phyloP scores from a whole-genome alignment of 2,888 invertebrate genomes.

The Rhabditoides inermis region DNA sequence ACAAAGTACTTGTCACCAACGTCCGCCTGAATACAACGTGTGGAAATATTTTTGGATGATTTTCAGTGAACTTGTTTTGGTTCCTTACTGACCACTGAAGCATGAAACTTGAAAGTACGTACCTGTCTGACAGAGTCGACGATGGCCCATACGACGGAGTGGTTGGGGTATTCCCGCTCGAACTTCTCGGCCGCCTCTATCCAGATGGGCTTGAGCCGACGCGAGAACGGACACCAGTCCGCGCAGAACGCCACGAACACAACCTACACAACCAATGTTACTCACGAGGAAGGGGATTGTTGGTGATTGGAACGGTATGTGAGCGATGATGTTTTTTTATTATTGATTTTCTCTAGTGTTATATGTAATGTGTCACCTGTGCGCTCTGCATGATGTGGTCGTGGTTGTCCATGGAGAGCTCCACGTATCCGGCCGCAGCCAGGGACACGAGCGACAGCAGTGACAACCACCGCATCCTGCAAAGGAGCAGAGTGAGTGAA shows the following conservation, averaged over 20 bases:
- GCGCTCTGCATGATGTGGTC: slow-evolving; percentile 39
- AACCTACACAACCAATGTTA: slow-evolving; percentile 59
- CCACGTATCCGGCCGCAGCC: too few species aligned
- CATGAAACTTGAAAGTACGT: background rate
- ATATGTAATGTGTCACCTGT: slow-evolving; percentile 22
- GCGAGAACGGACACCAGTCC: slow-evolving; percentile 98
- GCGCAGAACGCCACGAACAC: slow-evolving; percentile 98
- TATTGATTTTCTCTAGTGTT: background rate
- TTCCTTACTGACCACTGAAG: background rate
- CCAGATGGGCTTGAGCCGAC: slow-evolving; percentile 86
- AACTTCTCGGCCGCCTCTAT: slow-evolving; percentile 77
- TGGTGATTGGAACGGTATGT: too few species aligned
- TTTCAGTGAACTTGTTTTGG: background rate
- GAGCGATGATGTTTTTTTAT: background rate
- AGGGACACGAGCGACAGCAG: too few species aligned
- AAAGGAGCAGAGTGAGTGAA: too few species aligned
- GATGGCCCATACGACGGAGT: slow-evolving; percentile 43
- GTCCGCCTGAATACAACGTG: slow-evolving; percentile 51
- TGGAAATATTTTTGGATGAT: background rate
- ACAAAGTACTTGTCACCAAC: slow-evolving; percentile 90
- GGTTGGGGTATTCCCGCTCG: slow-evolving; percentile 27
- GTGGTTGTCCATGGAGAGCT: slow-evolving; percentile 39
- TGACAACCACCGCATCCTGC: too few species aligned
- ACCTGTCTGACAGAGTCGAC: slow-evolving; percentile 46
- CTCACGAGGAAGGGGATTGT: background rate